A percentile compares a stretch with the other conserved stretches of the same genome.
Conservation (phyloP, 2,113 vertebrate genomes). For the Cercocebus atys region DNA sequence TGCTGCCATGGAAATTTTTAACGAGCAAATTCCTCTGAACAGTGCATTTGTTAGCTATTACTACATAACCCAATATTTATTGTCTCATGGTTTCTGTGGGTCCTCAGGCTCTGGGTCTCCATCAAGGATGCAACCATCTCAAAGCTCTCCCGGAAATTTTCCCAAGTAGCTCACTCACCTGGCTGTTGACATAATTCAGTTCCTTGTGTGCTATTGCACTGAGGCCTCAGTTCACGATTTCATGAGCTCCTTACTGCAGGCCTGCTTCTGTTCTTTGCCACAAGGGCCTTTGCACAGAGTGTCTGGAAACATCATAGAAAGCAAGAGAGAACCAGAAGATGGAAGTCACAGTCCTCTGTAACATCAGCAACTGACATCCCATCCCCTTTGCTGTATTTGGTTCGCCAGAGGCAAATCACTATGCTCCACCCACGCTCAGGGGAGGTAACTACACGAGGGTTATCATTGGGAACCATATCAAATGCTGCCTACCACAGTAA, state of each 20-base stretch:
- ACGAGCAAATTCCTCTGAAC: neutral
- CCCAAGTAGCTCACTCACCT: neutral
- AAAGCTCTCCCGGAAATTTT: neutral
- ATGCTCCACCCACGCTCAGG: neutral
- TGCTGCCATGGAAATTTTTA: neutral
- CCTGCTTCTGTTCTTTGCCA: neutral
- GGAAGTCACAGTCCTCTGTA: neutral
- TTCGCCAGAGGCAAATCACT: neutral
- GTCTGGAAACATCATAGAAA: neutral
- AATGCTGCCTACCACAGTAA: neutral
- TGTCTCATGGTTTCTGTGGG: neutral
- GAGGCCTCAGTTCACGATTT: neutral
- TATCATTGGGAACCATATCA: neutral
- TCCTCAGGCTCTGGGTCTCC: neutral
- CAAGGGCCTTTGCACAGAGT: neutral
- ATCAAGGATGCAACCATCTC: neutral
- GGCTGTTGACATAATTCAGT: neutral
- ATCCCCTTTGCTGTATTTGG: neutral
- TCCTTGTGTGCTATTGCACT: neutral
- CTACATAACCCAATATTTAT: neutral
- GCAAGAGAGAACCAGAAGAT: neutral
- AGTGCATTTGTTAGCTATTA: neutral
- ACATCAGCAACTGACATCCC: neutral
- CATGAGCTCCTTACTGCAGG: neutral
- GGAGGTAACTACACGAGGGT: neutral